These are phyloP conservation scores for Anadara kagoshimensis DNA, from an alignment of 1,140 invertebrate genomes.

Conservation along the genomic window DNA sequence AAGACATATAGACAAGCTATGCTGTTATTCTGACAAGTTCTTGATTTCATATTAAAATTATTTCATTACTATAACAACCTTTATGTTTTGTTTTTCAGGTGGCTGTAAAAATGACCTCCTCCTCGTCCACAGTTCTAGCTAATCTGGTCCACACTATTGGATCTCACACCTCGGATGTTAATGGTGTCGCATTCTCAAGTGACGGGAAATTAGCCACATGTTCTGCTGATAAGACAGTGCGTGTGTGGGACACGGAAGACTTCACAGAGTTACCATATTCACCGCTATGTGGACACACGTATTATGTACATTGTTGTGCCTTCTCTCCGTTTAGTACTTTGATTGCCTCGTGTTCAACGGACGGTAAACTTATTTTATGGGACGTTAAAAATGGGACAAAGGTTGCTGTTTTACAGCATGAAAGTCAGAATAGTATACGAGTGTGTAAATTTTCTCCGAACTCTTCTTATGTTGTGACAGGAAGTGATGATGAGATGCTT, in stretches of 20 bases:
- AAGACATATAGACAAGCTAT: too few species aligned
- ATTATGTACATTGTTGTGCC: conserved; percentile 74
- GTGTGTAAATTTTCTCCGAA: conserved; percentile 82
- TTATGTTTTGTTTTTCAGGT: too few species aligned
- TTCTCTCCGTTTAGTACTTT: conserved; percentile 84
- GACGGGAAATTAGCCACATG: conserved; percentile 66
- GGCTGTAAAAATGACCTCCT: too few species aligned
- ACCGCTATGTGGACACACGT: conserved; percentile 73
- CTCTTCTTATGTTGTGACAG: conserved; percentile 80
- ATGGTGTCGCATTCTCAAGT: conserved; percentile 69
- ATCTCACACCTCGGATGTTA: conserved; percentile 81
- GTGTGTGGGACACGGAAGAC: conserved; percentile 68
- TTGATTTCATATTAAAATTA: too few species aligned
- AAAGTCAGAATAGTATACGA: conserved; percentile 80
- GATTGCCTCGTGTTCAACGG: conserved; percentile 82
- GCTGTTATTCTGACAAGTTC: too few species aligned
- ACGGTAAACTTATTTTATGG: conserved; percentile 84
- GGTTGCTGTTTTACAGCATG: conserved; percentile 79
- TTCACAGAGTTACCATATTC: conserved; percentile 68
- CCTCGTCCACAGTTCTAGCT: too few species aligned
- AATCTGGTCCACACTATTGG: conserved; percentile 53
- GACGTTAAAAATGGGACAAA: conserved; percentile 78
- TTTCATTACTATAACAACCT: too few species aligned
- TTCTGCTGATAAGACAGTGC: conserved; percentile 73
- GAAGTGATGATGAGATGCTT: conserved; percentile 83